Conservation (phyloP, 2,888 invertebrate species). For the Salpingus planirostris region DNA sequence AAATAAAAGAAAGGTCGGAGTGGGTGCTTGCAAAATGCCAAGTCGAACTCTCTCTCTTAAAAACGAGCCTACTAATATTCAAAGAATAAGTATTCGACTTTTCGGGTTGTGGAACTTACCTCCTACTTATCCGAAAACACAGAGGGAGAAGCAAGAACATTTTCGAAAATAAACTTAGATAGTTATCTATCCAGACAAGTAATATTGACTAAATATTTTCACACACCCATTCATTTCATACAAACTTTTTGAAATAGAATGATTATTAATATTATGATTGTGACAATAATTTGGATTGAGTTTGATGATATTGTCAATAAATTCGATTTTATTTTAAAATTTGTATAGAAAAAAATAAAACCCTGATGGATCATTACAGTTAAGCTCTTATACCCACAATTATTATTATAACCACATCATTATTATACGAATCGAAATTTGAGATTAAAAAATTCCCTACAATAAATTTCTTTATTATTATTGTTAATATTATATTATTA, state of each 20-base stretch:
- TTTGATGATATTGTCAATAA: conserved; percentile 33
- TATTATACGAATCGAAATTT: too few relatives aligned
- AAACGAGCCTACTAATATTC: conserved; percentile 1
- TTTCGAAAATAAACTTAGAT: conserved; percentile 45
- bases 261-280: conserved; percentile 12
- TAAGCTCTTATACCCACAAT: too few relatives aligned
- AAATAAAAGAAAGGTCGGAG: conserved; percentile 4
- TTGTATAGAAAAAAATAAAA: neutral
- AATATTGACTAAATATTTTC: conserved; percentile 3
- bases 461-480: too few relatives aligned
- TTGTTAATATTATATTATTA: too few relatives aligned
- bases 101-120: conserved; percentile 40
- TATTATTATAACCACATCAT: too few relatives aligned
- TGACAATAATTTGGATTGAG: conserved; percentile 20
- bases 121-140: conserved; percentile 41
- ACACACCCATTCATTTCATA: neutral
- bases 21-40: too few relatives aligned
- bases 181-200: conserved; percentile 36
- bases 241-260: conserved; percentile 1
- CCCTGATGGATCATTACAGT: neutral
- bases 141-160: conserved; percentile 45
- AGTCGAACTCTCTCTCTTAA: too few relatives aligned
- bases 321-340: conserved; percentile 19
- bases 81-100: neutral
- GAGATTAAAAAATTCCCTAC: too few relatives aligned